Evolutionary conservation across 2,888 invertebrate species (phyloP), one percentile per base, ranked within the genome.

Genomic region (Agonopterix subpropinquella): DNA sequence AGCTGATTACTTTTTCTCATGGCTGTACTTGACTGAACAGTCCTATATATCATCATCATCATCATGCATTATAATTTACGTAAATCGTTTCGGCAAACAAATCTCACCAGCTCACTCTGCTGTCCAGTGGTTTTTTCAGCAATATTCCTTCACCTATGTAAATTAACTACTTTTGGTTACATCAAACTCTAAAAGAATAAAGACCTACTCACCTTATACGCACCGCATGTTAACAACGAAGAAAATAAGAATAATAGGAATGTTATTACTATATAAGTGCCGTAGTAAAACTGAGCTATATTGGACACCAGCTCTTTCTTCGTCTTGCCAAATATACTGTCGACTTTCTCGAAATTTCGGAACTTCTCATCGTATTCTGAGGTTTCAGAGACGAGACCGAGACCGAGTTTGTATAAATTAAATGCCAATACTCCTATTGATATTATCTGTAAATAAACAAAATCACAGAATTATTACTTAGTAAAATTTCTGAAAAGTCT

Each of bases 171-270:
- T 3, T 18, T 18, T 2, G 18, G 4, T 18, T 18, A 18, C 18
- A 18, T 4, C 18, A 18, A 18, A 18, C 18, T 18, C 3, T 18
- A 18, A 18, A 4, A 18, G 18, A 4, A 18, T 4, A n/a, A n/a
- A n/a, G n/a, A n/a, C n/a, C n/a, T 18, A 28, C 66, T 62, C 60
- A 86, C 87, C 74, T 77, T 80, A 60, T 80, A 79, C 53, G 81
- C 82, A 49, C 87, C 87, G 58, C 80, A 77, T 0, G 81, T 80
- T 50, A 80, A 77, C 49, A 84, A 55, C 3, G 74, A 61, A 43
- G 73, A 68, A 53, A 84, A 81, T 4, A 87, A 52, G 41, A 87
- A 76, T 53, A 86, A 53, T 18, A 86, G 51, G 28, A 81, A 54
- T 46, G 73, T 80, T 49, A 87, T 69, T 2, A 67, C 52, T 1